Percentiles rank a stretch among this genome's conserved stretches.
Conservation (phyloP, 1,140 invertebrate species). For the Drosophila murphyi region DNA sequence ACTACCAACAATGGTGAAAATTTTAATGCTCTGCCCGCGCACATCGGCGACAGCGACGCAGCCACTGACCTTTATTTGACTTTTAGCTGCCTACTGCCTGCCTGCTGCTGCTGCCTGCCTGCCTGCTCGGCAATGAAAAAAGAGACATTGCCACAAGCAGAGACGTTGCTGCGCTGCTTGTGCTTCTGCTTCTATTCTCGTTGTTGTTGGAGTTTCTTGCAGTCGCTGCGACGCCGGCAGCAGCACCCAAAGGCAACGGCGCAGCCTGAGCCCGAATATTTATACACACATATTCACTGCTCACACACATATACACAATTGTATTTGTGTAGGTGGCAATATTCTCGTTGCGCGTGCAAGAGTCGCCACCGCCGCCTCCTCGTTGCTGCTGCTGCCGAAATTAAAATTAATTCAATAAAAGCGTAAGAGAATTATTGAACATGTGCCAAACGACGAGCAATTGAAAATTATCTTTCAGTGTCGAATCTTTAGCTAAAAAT, state of each 20-base stretch:
- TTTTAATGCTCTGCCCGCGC: slow-evolving; percentile 62
- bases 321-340: slow-evolving; percentile 5
- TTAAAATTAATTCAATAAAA: slow-evolving; percentile 59
- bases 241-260: slow-evolving; percentile 16
- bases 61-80: slow-evolving; percentile 81
- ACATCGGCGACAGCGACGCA: slow-evolving; percentile 51
- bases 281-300: neutral
- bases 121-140: slow-evolving; percentile 70
- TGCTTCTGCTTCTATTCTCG: slow-evolving; percentile 11
- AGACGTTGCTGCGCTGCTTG: slow-evolving; percentile 23
- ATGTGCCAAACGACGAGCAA: slow-evolving; percentile 33
- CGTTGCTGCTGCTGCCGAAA: slow-evolving; percentile 12
- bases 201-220: slow-evolving; percentile 45
- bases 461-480: slow-evolving; percentile 35
- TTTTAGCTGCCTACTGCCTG: slow-evolving; percentile 59
- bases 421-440: slow-evolving; percentile 41
- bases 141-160: slow-evolving; percentile 60
- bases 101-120: slow-evolving; percentile 20
- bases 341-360: slow-evolving; percentile 22
- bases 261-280: slow-evolving; percentile 5
- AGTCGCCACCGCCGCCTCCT: neutral
- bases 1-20: slow-evolving; percentile 76
- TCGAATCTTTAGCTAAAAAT: slow-evolving; percentile 15
- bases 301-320: neutral
- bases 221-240: slow-evolving; percentile 14